These are phyloP conservation scores for Patiria pectinifera DNA, from an alignment of 53 echinoderm and acorn worm genomes.

Conservation along the genomic window DNA sequence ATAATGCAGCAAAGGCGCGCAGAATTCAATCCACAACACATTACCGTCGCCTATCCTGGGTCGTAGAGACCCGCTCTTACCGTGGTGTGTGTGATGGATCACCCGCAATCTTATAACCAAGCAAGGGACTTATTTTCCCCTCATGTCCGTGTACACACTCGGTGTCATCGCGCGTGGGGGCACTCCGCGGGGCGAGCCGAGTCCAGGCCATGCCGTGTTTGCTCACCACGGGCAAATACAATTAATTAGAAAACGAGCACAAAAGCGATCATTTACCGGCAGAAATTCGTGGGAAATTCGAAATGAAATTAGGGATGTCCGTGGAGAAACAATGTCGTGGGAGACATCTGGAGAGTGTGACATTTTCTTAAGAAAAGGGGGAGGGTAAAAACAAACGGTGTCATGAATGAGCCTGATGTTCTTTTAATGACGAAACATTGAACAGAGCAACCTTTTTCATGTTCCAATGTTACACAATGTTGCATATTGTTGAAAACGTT, in stretches of 20 bases:
- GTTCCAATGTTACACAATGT: too few species aligned
- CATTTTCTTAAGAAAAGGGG: neutral
- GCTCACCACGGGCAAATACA: constrained; percentile 41
- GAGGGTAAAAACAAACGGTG: neutral
- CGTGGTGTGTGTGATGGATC: constrained; percentile 40
- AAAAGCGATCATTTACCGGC: constrained; percentile 43
- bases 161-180: neutral
- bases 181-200: neutral
- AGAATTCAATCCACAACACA: constrained; percentile 42
- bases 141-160: constrained; percentile 19
- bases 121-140: neutral
- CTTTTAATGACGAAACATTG: neutral
- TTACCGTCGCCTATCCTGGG: constrained; percentile 20
- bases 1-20: constrained; percentile 21
- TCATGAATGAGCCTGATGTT: neutral
- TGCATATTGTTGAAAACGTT: too few species aligned
- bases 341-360: neutral
- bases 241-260: constrained; percentile 57
- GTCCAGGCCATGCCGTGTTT: constrained; percentile 25
- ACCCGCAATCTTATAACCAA: constrained; percentile 4
- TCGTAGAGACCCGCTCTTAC: neutral
- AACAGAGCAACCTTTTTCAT: neutral
- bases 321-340: neutral
- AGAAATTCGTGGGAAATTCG: constrained; percentile 40
- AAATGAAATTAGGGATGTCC: constrained; percentile 27